Conservation (phyloP, 2,888 invertebrate species). For the Lithophane leautieri region DNA sequence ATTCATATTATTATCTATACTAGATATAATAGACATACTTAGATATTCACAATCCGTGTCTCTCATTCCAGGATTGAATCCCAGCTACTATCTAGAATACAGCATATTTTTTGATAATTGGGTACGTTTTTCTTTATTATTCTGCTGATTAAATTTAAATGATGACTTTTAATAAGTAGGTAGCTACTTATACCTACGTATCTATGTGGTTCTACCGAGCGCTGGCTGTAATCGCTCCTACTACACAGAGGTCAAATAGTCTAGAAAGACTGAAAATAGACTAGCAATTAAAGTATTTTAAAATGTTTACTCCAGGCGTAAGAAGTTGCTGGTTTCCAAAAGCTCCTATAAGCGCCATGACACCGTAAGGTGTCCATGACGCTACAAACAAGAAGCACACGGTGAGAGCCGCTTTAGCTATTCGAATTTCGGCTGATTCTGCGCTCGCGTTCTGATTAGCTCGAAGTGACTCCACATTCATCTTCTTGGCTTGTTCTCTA, state of each 20-base stretch:
- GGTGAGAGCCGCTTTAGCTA: slow-evolving; percentile 96
- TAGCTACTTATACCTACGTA: too few species aligned
- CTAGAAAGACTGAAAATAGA: neutral
- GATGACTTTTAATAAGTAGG: neutral
- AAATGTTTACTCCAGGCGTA: slow-evolving; percentile 91
- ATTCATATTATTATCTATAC: neutral
- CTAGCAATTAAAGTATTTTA: neutral
- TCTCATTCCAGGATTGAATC: neutral
- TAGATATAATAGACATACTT: too few species aligned
- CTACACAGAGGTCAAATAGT: neutral
- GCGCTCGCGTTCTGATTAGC: slow-evolving; percentile 92
- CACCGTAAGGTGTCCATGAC: slow-evolving; percentile 97
- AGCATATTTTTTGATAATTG: neutral
- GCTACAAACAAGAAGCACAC: slow-evolving; percentile 96
- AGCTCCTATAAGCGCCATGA: slow-evolving; percentile 94
- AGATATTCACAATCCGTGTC: neutral
- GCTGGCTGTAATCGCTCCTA: neutral
- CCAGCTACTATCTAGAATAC: neutral
- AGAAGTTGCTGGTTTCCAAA: slow-evolving; percentile 94
- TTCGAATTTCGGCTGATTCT: slow-evolving; percentile 95
- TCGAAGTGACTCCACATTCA: slow-evolving; percentile 96
- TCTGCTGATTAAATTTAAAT: too few species aligned
- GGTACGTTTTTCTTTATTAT: too few species aligned
- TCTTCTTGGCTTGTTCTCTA: slow-evolving; percentile 94
- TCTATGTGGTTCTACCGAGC: neutral